Conservation (phyloP, 1,140 invertebrate species). For the Drosophila pachea region DNA sequence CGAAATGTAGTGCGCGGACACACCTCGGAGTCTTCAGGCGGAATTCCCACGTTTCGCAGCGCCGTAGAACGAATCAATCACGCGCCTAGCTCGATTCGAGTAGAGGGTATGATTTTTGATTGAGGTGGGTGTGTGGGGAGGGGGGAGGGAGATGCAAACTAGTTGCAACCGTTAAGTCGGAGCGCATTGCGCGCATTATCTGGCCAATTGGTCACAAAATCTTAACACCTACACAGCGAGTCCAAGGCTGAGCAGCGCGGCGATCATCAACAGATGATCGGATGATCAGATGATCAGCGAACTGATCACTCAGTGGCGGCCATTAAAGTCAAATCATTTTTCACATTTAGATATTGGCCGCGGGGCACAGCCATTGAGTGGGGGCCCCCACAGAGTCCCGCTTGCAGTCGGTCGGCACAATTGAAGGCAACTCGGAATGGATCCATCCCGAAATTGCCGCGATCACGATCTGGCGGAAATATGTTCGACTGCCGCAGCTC, state of each 20-base stretch:
- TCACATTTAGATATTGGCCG: conserved; percentile 73
- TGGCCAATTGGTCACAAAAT: conserved; percentile 73
- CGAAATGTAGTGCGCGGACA: conserved; percentile 64
- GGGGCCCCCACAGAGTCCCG: conserved; percentile 8
- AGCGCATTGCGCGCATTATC: conserved; percentile 7
- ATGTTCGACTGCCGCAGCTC: conserved; percentile 51
- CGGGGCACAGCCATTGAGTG: conserved; percentile 27
- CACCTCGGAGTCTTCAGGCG: conserved; percentile 57
- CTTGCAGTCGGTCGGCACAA: conserved; percentile 55
- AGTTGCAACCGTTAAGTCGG: conserved; percentile 54
- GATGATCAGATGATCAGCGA: conserved; percentile 18
- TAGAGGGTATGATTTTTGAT: background rate
- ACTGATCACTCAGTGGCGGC: conserved; percentile 73
- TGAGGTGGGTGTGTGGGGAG: background rate
- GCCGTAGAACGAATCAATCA: conserved; percentile 71
- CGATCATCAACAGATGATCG: conserved; percentile 30
- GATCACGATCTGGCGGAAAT: conserved; percentile 68
- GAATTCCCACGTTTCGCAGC: conserved; percentile 65
- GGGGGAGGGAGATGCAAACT: conserved; percentile 43
- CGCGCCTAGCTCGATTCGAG: conserved; percentile 50
- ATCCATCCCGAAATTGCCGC: conserved; percentile 61
- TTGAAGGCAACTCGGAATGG: conserved; percentile 60
- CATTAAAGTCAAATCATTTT: conserved; percentile 79
- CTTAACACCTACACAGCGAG: conserved; percentile 61
- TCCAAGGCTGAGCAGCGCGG: conserved; percentile 41